Conservation (phyloP, 2,888 invertebrate genomes). For the Xanthia icteritia region DNA sequence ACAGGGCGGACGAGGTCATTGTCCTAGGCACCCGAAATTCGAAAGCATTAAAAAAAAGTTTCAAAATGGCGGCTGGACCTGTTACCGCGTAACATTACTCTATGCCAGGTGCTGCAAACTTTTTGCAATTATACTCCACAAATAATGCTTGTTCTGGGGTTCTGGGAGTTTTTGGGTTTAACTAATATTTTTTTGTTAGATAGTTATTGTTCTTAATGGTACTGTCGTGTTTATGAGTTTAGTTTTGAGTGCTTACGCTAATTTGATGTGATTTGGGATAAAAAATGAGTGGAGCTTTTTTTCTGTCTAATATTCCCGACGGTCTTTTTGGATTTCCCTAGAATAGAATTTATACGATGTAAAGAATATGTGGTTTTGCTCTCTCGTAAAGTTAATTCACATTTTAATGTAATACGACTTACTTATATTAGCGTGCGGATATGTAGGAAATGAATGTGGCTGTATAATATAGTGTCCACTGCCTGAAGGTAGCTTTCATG, state of each 20-base stretch:
- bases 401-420: not conserved
- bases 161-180: constrained; percentile 54
- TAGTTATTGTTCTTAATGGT: constrained; percentile 59
- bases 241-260: constrained; percentile 47
- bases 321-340: not conserved
- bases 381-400: not conserved
- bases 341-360: not conserved
- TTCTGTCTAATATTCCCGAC: not conserved
- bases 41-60: constrained; percentile 90
- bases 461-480: not conserved
- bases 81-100: constrained; percentile 90
- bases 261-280: constrained; percentile 33
- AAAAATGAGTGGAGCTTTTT: not conserved
- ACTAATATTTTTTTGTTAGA: constrained; percentile 58
- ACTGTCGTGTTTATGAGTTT: constrained; percentile 57
- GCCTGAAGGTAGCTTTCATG: not conserved
- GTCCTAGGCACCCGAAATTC: constrained; percentile 90
- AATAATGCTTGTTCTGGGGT: constrained; percentile 56
- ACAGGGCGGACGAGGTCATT: constrained; percentile 82
- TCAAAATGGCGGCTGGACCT: constrained; percentile 88
- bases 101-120: constrained; percentile 85
- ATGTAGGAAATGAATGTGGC: not conserved
- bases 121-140: constrained; percentile 67
- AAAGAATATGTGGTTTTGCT: too few species aligned
- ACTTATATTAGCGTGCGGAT: too few species aligned